Evolutionary conservation across 2,113 vertebrate genomes (phyloP).

Genomic region (Lepisosteus oculatus): DNA sequence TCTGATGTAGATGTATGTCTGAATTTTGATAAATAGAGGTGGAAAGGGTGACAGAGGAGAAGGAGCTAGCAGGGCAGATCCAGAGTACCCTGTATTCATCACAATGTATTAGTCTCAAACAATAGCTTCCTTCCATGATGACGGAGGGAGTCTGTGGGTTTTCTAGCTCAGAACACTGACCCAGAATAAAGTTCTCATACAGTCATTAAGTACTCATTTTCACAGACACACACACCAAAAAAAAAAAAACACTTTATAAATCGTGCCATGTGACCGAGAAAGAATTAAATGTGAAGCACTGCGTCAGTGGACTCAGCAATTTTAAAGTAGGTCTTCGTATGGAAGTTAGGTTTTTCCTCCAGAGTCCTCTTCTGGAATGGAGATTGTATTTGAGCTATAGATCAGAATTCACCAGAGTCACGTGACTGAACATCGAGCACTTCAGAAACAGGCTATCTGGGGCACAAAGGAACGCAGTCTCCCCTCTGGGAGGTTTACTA

Average conservation of each 20-base stretch:
- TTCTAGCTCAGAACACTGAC: constrained; percentile 2
- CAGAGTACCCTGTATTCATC: too few relatives aligned
- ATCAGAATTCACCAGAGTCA: constrained; percentile 61
- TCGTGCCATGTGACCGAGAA: not conserved
- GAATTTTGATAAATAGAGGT: too few relatives aligned
- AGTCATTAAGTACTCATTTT: not conserved
- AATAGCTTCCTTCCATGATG: too few relatives aligned
- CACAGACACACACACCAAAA: too few relatives aligned
- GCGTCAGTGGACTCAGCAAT: constrained; percentile 14
- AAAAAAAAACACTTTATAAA: not conserved
- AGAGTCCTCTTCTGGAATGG: constrained; percentile 57
- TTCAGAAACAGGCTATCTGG: constrained; percentile 76
- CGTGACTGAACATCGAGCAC: constrained; percentile 63
- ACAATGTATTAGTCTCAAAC: too few relatives aligned
- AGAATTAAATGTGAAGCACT: constrained; percentile 56
- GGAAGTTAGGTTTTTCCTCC: constrained; percentile 38
- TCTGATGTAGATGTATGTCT: too few relatives aligned
- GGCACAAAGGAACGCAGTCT: constrained; percentile 55
- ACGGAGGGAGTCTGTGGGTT: not conserved
- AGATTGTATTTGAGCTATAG: constrained; percentile 64
- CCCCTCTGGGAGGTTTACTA: constrained; percentile 53
- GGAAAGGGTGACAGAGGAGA: too few relatives aligned
- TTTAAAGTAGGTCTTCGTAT: constrained; percentile 5
- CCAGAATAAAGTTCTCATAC: not conserved
- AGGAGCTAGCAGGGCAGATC: too few relatives aligned